These are phyloP conservation scores for Coccyzus lansbergi DNA, from an alignment of 2,797 vertebrate species.

Conservation along the genomic window DNA sequence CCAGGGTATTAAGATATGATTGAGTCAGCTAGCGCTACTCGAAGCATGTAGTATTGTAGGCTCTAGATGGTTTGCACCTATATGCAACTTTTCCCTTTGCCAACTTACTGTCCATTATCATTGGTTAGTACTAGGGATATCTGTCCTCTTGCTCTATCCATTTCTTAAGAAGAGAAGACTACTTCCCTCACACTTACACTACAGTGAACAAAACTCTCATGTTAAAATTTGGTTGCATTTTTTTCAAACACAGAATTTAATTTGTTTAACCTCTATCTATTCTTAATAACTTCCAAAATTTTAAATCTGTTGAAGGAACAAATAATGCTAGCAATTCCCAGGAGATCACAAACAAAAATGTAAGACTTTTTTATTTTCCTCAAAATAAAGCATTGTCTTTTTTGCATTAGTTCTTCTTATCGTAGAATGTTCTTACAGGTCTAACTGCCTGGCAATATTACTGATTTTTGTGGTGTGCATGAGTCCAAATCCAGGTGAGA, in stretches of 20 bases:
- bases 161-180: conserved; percentile 8
- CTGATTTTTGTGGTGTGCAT: not conserved
- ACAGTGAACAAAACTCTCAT: not conserved
- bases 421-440: not conserved
- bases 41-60: not conserved
- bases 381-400: not conserved
- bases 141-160: not conserved
- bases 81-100: not conserved
- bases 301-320: not conserved
- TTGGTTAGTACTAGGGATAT: not conserved
- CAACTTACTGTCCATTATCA: not conserved
- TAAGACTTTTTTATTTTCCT: not conserved
- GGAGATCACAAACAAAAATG: not conserved
- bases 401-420: conserved; percentile 14
- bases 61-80: not conserved
- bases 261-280: not conserved
- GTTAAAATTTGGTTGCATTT: not conserved
- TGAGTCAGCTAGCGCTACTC: not conserved
- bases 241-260: not conserved
- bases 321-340: not conserved
- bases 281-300: not conserved
- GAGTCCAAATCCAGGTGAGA: not conserved
- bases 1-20: not conserved
- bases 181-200: not conserved
- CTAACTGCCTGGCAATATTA: not conserved